Evolutionary conservation across 92 coral and sea anemone species (phyloP), one percentile per base, ranked within the genome.

Genomic region (Blastomussa wellsi): DNA sequence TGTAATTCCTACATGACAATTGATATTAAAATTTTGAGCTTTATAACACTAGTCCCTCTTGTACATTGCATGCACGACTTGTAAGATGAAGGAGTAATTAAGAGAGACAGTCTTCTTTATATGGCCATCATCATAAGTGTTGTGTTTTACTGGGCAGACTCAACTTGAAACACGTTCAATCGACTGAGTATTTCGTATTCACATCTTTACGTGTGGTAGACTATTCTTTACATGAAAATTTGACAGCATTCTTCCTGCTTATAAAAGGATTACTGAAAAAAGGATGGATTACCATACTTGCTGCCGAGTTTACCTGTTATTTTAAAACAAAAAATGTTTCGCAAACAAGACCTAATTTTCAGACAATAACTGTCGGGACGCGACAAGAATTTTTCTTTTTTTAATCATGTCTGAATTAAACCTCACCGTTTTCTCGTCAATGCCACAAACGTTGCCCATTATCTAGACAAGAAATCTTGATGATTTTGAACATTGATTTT

Each of bases 361-460:
- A 70, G 75, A 70, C 75, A 70, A 70, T 36, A 9, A 35, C 48
- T 70, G 75, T 70, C 75, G 75, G 75, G 22, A 38, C 35, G 37
- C 14, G 44, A 1, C 47, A 70, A 70, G 44, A 70, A 62, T 62
- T 62, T 28, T 9, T 7, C 28, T 7, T 26, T 70, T 68, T 33
- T n/a, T n/a, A n/a, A 42, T 17, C 11, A 7, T 17, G 39, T 33
- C 74, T 14, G 16, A 68, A 35, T 35, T 15, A 20, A 20, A 68
- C 35, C 33, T 62, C 68, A 10, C 31, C 14, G 32, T 8, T 7
- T 33, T 60, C 33, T 60, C 6, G 33, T 60, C 67, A 26, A 60
- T 10, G 32, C 11, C 1, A 33, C 28, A 57, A 57, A 57, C 0
- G 1, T 6, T 26, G 65, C 31, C 29, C 10, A 57, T 57, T 57